A percentile compares a stretch with the other conserved stretches of the same genome.
These are phyloP conservation scores for Armadillidium nasatum DNA, from an alignment of 1,140 invertebrate species.

Conservation along the genomic window DNA sequence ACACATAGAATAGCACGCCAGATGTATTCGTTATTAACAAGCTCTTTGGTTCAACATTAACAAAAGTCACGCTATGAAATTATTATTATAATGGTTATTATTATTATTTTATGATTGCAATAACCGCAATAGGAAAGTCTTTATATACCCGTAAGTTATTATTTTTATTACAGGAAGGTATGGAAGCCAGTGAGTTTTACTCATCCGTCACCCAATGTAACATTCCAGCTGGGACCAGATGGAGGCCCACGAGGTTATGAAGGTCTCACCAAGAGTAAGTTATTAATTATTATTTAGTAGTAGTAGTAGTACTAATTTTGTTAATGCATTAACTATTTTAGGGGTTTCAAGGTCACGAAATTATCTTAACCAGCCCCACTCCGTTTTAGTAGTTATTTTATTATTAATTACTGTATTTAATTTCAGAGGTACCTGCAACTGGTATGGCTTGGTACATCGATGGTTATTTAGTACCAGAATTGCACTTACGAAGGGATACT, in stretches of 20 bases:
- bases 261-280: slow-evolving; percentile 61
- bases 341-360: too few species aligned
- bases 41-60: too few species aligned
- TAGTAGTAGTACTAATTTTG: too few species aligned
- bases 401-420: slow-evolving; percentile 53
- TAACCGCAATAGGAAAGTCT: too few species aligned
- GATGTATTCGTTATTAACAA: too few species aligned
- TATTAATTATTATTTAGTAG: too few species aligned
- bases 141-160: slow-evolving; percentile 7
- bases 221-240: slow-evolving; percentile 66
- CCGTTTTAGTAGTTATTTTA: slow-evolving; percentile 51
- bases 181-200: slow-evolving; percentile 40
- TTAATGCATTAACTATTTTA: too few species aligned
- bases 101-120: too few species aligned
- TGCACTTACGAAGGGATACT: slow-evolving; percentile 77
- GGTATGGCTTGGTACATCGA: slow-evolving; percentile 74
- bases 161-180: slow-evolving; percentile 24
- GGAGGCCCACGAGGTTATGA: slow-evolving; percentile 70
- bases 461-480: slow-evolving; percentile 75
- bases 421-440: slow-evolving; percentile 46
- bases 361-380: too few species aligned
- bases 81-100: too few species aligned
- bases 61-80: too few species aligned
- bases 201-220: slow-evolving; percentile 42
- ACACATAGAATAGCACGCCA: too few species aligned